Evolutionary conservation across 2,797 vertebrate species (phyloP).

Genomic region (Tamandua tetradactyla): DNA sequence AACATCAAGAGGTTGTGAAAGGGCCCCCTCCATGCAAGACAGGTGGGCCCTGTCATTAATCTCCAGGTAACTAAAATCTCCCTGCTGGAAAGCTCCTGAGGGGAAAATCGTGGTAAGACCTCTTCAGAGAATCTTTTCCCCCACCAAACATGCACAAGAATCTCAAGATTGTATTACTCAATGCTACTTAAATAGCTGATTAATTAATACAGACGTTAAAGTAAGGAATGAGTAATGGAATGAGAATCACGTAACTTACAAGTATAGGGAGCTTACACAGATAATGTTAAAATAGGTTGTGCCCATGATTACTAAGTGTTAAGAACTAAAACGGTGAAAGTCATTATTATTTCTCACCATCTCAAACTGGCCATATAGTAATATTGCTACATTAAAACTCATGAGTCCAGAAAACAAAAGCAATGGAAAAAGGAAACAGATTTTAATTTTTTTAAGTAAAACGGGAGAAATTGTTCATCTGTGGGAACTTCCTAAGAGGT

Average conservation of each 20-base stretch:
- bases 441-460: background rate
- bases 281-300: background rate
- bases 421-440: too few species aligned
- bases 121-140: background rate
- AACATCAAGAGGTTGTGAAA: background rate
- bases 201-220: background rate
- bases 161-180: background rate
- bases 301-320: background rate
- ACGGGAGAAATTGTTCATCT: background rate
- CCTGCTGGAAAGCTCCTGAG: background rate
- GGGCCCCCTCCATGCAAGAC: background rate
- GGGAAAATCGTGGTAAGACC: background rate
- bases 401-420: background rate
- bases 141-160: background rate
- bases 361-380: background rate
- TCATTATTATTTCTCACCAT: background rate
- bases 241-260: background rate
- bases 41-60: background rate
- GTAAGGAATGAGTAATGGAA: background rate
- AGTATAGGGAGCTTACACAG: background rate
- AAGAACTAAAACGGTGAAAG: background rate
- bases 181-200: background rate
- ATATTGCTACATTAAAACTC: background rate
- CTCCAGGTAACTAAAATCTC: background rate
- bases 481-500: background rate